Percentiles rank a stretch among this genome's conserved stretches.
Evolutionary conservation across 2,113 vertebrate genomes (phyloP).

Genomic region (Chloropsis hardwickii): DNA sequence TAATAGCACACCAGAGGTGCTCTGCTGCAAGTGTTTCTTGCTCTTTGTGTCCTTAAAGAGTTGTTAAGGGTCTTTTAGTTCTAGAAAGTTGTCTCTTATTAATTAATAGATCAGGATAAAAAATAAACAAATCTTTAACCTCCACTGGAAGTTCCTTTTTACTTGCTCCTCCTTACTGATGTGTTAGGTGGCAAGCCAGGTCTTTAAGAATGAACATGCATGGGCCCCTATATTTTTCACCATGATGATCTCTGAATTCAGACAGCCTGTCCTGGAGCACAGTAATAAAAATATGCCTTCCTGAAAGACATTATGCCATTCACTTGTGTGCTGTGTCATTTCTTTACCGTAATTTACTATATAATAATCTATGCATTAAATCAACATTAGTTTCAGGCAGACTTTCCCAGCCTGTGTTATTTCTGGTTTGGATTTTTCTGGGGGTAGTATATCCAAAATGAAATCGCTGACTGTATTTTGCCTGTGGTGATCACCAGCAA

Average conservation of each 20-base stretch:
- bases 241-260: slow-evolving; percentile 32
- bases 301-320: slow-evolving; percentile 39
- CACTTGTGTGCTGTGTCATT: background rate
- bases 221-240: background rate
- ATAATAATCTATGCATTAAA: background rate
- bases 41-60: background rate
- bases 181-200: background rate
- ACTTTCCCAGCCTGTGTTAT: background rate
- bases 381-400: slow-evolving; percentile 14
- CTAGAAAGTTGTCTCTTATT: slow-evolving; percentile 10
- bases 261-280: background rate
- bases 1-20: background rate
- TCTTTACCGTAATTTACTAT: slow-evolving; percentile 9
- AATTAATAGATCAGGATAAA: background rate
- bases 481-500: background rate
- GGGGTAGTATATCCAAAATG: background rate
- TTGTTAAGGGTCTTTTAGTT: slow-evolving; percentile 43
- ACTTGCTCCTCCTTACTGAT: background rate
- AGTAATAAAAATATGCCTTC: slow-evolving; percentile 62
- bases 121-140: background rate
- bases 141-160: background rate
- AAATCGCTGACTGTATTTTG: slow-evolving; percentile 6
- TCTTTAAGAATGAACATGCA: background rate
- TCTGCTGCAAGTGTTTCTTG: background rate
- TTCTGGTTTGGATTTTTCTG: background rate